These are phyloP conservation scores for Drosophila fungiperda DNA, from an alignment of 2,888 invertebrate species.

Conservation along the genomic window DNA sequence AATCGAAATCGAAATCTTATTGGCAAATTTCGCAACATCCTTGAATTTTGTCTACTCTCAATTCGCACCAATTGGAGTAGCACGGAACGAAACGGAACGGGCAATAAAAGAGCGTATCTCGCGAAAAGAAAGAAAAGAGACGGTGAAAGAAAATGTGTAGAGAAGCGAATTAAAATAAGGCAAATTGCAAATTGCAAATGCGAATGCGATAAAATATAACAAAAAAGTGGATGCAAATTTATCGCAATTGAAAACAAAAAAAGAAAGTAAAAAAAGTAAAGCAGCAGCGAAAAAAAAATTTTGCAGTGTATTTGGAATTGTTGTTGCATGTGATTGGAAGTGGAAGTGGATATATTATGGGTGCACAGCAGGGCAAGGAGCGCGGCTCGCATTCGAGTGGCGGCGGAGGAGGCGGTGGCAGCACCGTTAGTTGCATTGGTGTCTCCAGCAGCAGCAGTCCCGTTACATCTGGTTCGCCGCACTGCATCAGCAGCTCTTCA, in stretches of 20 bases:
- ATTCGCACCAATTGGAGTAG: slow-evolving; percentile 71
- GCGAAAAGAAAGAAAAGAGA: slow-evolving; percentile 64
- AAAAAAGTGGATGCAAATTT: slow-evolving; percentile 38
- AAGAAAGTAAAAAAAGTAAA: slow-evolving; percentile 40
- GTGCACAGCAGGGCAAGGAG: slow-evolving; percentile 97
- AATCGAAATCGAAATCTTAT: slow-evolving; percentile 19
- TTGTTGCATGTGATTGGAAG: slow-evolving; percentile 54
- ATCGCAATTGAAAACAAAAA: slow-evolving; percentile 20
- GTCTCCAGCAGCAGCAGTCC: slow-evolving; percentile 84
- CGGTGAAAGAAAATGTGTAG: slow-evolving; percentile 64
- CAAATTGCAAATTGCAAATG: slow-evolving; percentile 48
- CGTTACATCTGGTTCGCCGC: slow-evolving; percentile 76
- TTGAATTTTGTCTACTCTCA: slow-evolving; percentile 82
- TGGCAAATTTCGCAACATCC: slow-evolving; percentile 67
- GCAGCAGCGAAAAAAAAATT: slow-evolving; percentile 24
- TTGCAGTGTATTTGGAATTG: slow-evolving; percentile 34
- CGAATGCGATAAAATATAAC: slow-evolving; percentile 51
- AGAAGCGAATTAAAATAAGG: slow-evolving; percentile 62
- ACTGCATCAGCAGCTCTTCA: slow-evolving; percentile 77
- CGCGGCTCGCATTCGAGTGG: slow-evolving; percentile 87
- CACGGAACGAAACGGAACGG: slow-evolving; percentile 49
- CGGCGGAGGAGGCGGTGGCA: slow-evolving; percentile 67
- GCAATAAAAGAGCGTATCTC: slow-evolving; percentile 60
- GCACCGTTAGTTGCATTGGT: slow-evolving; percentile 87
- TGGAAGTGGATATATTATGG: slow-evolving; percentile 87